Conservation (phyloP, 2,797 vertebrate genomes). For the Margarornis squamiger region DNA sequence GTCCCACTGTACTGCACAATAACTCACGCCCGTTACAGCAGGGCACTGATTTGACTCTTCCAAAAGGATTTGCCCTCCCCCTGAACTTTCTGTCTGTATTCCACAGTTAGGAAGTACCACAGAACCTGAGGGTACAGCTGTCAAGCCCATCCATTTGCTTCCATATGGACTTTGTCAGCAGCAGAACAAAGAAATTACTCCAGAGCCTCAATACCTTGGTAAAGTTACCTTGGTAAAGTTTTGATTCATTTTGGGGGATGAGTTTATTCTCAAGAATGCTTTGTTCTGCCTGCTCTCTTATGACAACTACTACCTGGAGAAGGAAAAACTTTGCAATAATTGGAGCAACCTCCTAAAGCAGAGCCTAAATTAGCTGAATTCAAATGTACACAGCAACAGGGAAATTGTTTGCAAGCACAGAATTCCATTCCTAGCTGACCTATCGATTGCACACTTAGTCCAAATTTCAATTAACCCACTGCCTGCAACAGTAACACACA, state of each 20-base stretch:
- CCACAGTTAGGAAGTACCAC: background rate
- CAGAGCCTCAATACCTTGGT: background rate
- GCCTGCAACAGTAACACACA: background rate
- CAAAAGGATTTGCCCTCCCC: background rate
- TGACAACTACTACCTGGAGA: background rate
- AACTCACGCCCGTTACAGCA: background rate
- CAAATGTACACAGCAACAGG: background rate
- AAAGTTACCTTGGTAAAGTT: background rate
- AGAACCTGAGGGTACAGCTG: fast-evolving
- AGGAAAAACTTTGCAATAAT: background rate
- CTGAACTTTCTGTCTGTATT: background rate
- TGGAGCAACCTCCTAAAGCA: background rate
- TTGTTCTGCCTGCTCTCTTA: background rate
- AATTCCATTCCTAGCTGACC: background rate
- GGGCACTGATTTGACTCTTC: background rate
- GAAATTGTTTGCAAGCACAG: background rate
- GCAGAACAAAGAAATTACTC: background rate
- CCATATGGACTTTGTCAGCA: background rate
- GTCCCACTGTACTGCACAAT: background rate
- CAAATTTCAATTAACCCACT: conserved; percentile 17
- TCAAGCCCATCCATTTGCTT: background rate
- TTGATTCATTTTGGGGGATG: background rate
- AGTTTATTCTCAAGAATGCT: background rate
- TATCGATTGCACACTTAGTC: background rate
- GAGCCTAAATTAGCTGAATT: background rate